A percentile compares a stretch with the other conserved stretches of the same genome.
Conservation (phyloP, 1,140 invertebrate genomes). For the Leptinotarsa undecemlineata region DNA sequence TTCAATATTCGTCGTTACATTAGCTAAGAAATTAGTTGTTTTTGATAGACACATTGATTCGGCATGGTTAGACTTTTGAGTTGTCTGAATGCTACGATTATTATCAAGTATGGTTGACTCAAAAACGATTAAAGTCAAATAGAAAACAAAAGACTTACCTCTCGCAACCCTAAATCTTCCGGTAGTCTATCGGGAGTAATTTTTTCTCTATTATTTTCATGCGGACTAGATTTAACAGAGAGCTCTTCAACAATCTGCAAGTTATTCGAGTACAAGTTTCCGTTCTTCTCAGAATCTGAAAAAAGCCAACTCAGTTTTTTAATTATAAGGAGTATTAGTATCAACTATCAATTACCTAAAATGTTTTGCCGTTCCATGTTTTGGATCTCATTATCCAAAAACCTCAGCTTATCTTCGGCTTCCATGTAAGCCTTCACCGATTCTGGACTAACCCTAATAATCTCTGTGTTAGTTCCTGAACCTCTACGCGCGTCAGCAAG, state of each 20-base stretch:
- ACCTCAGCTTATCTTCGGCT: conserved; percentile 41
- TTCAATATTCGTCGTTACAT: too few species aligned
- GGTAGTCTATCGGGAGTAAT: conserved; percentile 67
- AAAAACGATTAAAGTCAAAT: background rate
- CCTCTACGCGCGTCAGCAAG: conserved; percentile 85
- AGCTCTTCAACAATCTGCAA: conserved; percentile 39
- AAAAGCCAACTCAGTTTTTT: background rate
- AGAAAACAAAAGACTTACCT: conserved; percentile 51
- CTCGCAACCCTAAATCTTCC: conserved; percentile 55
- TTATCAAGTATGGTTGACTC: too few species aligned
- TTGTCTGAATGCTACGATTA: too few species aligned
- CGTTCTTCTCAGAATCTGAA: conserved; percentile 44
- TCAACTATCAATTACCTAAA: conserved; percentile 28
- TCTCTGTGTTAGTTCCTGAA: conserved; percentile 48
- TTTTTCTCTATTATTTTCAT: conserved; percentile 60
- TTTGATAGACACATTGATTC: too few species aligned
- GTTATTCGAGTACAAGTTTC: conserved; percentile 41
- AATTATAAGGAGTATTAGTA: background rate
- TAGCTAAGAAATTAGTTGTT: too few species aligned
- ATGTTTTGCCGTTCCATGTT: conserved; percentile 38
- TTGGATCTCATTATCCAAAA: conserved; percentile 38
- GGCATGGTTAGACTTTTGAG: too few species aligned
- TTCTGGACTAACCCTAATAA: conserved; percentile 45
- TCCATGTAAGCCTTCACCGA: conserved; percentile 39
- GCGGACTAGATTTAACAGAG: conserved; percentile 50